phyloP scores from a whole-genome alignment of 2,888 invertebrate species.

The Siphlonurus alternatus region DNA sequence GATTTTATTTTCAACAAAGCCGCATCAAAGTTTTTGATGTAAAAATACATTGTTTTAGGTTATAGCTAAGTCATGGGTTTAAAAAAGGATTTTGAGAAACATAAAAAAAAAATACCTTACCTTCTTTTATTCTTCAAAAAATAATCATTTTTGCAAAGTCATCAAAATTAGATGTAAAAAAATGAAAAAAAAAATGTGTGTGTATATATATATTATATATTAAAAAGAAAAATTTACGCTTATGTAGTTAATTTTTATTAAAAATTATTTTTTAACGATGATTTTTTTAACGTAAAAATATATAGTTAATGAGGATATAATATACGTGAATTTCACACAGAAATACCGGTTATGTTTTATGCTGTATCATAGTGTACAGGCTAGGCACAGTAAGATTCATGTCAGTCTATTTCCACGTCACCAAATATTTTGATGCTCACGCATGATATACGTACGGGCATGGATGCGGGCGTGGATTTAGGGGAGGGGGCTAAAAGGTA shows the following conservation, averaged over 20 bases:
- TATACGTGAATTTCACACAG: not conserved
- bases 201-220: too few relatives aligned
- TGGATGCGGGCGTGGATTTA: too few relatives aligned
- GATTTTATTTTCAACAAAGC: not conserved
- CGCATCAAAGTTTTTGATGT: not conserved
- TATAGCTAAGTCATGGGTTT: not conserved
- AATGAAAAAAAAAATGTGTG: too few relatives aligned
- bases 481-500: too few relatives aligned
- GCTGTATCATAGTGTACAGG: not conserved
- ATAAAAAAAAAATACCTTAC: not conserved
- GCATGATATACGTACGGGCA: too few relatives aligned
- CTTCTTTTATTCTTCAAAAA: not conserved
- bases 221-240: not conserved
- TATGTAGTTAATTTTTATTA: not conserved
- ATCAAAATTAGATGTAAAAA: not conserved
- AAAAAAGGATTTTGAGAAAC: not conserved
- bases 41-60: not conserved
- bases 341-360: not conserved
- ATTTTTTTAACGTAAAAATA: not conserved
- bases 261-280: not conserved
- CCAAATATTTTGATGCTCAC: too few relatives aligned
- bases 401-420: too few relatives aligned
- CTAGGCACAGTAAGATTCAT: too few relatives aligned
- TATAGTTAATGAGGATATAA: not conserved
- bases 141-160: not conserved